Evolutionary conservation across 2,797 vertebrate species (phyloP).

Genomic region (Okamejei kenojei): DNA sequence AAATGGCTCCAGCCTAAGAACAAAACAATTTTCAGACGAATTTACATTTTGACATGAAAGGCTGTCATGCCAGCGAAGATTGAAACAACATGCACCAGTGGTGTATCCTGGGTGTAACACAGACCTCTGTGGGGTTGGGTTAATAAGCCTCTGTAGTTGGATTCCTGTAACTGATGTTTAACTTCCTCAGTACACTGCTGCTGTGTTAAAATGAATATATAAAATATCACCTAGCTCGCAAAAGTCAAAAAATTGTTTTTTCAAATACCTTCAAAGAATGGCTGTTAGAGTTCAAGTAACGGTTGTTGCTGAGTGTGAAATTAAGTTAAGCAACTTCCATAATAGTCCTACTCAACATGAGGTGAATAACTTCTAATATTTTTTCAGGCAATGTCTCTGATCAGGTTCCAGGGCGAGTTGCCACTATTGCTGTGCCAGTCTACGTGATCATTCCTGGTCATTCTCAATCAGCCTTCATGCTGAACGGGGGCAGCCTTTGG

Average conservation of each 20-base stretch:
- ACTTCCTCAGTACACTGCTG: conserved; percentile 16
- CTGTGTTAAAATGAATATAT: conserved; percentile 21
- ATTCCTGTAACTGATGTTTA: neutral
- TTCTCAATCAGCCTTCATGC: conserved; percentile 1
- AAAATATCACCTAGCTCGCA: neutral
- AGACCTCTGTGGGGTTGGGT: neutral
- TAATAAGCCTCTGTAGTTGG: neutral
- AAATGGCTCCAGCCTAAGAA: neutral
- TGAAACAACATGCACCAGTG: neutral
- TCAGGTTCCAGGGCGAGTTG: conserved; percentile 8
- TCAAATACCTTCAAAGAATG: conserved; percentile 1
- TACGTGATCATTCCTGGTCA: conserved; percentile 17
- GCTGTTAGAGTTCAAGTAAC: conserved; percentile 5
- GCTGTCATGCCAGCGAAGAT: neutral
- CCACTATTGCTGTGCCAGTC: neutral
- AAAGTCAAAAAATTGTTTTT: conserved; percentile 21
- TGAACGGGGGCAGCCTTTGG: neutral
- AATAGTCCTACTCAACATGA: neutral
- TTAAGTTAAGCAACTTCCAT: neutral
- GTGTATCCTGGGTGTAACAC: neutral
- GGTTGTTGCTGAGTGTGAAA: conserved; percentile 19
- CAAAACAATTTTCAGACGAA: neutral
- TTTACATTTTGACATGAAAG: conserved; percentile 2
- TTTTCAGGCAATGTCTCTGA: conserved; percentile 24
- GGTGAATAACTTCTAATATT: conserved; percentile 17